phyloP scores from a whole-genome alignment of 2,888 invertebrate genomes.

The Coelogynopora nodosa region DNA sequence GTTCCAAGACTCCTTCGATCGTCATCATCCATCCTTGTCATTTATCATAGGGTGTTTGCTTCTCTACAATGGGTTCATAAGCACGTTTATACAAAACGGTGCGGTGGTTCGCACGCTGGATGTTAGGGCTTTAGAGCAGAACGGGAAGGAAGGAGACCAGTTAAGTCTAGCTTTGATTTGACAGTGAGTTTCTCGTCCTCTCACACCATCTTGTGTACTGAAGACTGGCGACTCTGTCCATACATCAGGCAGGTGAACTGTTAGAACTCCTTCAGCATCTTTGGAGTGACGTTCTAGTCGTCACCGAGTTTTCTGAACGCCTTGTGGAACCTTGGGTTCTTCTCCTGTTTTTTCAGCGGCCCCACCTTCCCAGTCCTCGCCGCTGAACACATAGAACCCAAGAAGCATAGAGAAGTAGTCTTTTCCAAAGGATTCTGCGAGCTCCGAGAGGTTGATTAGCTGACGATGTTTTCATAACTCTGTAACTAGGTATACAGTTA shows the following conservation, averaged over 20 bases:
- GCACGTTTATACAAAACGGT: background rate
- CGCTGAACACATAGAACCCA: background rate
- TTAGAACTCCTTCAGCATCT: background rate
- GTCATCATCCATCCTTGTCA: background rate
- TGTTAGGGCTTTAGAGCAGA: background rate
- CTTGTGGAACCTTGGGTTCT: background rate
- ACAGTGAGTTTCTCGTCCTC: background rate
- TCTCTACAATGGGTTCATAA: background rate
- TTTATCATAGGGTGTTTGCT: background rate
- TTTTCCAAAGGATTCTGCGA: slow-evolving; percentile 18
- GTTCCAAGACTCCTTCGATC: background rate
- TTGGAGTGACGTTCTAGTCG: background rate
- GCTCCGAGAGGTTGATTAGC: slow-evolving; percentile 39
- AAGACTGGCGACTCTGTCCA: background rate
- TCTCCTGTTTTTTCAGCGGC: background rate
- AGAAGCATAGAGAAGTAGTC: background rate
- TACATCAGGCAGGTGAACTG: background rate
- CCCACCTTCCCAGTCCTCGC: background rate
- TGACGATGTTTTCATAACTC: slow-evolving; percentile 42
- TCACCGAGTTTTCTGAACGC: background rate
- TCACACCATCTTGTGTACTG: background rate
- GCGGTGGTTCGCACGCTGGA: background rate
- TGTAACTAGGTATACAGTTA: slow-evolving; percentile 44
- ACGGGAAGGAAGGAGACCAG: background rate
- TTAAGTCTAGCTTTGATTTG: background rate